Evolutionary conservation across 2,888 invertebrate genomes (phyloP).

Genomic region (Spisula solida): DNA sequence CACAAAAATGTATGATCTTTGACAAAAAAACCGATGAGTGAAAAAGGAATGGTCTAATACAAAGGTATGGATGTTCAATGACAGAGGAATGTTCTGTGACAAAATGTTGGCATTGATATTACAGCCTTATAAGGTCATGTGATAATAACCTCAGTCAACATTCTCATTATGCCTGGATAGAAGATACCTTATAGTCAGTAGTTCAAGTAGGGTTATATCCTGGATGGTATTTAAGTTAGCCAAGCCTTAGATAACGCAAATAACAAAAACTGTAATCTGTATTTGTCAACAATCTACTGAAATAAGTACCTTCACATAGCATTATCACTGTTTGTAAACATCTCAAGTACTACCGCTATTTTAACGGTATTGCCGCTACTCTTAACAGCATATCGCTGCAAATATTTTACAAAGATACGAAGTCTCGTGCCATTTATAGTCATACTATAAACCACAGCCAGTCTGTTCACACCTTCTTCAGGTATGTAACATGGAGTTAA

Average conservation of each 20-base stretch:
- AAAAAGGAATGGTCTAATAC: no score
- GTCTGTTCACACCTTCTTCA: background rate
- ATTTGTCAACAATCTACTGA: constrained; percentile 6
- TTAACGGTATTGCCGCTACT: background rate
- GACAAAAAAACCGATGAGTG: no score
- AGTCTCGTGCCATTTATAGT: background rate
- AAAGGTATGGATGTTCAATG: no score
- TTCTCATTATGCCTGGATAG: background rate
- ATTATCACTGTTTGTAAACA: constrained; percentile 22
- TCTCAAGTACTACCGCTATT: constrained; percentile 12
- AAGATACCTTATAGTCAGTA: background rate
- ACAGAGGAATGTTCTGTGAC: background rate
- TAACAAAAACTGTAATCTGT: background rate
- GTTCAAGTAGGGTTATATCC: constrained; percentile 4
- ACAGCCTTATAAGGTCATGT: constrained; percentile 11
- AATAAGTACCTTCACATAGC: constrained; percentile 1
- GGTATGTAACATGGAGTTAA: background rate
- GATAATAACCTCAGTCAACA: background rate
- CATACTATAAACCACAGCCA: background rate
- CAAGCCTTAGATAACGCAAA: background rate
- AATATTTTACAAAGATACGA: background rate
- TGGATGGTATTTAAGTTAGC: constrained; percentile 9
- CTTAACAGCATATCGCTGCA: background rate
- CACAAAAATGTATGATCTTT: no score
- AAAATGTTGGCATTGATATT: background rate